Evolutionary conservation across 1,140 invertebrate genomes (phyloP).

Genomic region (Doryteuthis pealeii): DNA sequence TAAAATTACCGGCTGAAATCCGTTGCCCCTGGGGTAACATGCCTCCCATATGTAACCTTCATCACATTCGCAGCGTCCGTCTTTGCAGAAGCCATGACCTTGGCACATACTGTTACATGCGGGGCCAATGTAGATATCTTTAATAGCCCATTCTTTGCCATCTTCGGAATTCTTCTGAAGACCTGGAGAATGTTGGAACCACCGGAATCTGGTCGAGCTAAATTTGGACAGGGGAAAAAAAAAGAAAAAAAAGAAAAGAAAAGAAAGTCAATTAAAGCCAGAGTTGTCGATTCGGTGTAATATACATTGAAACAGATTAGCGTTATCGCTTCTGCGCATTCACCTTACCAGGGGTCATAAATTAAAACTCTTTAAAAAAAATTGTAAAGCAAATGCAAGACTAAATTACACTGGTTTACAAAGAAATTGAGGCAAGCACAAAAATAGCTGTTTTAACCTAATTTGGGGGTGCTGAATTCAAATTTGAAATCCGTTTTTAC

Average conservation of each 20-base stretch:
- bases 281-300: background rate
- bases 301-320: too few species aligned
- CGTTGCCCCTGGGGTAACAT: constrained; percentile 32
- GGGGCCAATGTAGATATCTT: constrained; percentile 61
- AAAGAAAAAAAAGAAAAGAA: constrained; percentile 11
- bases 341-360: too few species aligned
- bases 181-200: constrained; percentile 35
- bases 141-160: constrained; percentile 54
- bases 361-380: too few species aligned
- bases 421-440: too few species aligned
- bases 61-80: constrained; percentile 52
- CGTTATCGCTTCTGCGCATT: too few species aligned
- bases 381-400: too few species aligned
- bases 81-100: constrained; percentile 59
- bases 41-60: constrained; percentile 43
- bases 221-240: background rate
- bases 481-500: too few species aligned
- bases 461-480: too few species aligned
- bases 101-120: constrained; percentile 57
- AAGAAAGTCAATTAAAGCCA: background rate
- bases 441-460: too few species aligned
- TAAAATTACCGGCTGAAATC: constrained; percentile 32
- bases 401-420: too few species aligned
- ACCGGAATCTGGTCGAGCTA: constrained; percentile 53
- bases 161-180: constrained; percentile 21